These are phyloP conservation scores for Oikopleura vanhoeffeni DNA, from an alignment of 23 tunicate genomes.

Conservation along the genomic window DNA sequence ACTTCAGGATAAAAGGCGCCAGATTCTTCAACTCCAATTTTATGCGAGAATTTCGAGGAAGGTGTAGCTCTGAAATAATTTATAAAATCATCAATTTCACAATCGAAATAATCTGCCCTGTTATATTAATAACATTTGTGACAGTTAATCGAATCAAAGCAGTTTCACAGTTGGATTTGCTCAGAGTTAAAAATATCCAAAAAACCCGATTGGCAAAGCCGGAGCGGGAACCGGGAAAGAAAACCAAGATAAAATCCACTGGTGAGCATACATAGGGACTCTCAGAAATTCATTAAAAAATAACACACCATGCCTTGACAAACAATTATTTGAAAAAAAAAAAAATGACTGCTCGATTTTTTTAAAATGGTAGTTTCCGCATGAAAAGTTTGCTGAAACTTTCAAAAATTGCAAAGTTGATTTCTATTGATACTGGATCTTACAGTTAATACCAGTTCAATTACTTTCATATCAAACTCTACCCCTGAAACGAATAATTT, in stretches of 20 bases:
- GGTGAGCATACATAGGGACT: constrained; percentile 79
- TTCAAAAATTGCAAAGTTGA: too few species aligned
- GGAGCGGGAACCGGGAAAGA: constrained; percentile 46
- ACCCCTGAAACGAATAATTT: too few species aligned
- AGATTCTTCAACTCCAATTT: not conserved
- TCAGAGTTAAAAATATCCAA: constrained; percentile 33
- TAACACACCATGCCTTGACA: constrained; percentile 37
- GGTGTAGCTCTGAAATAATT: not conserved
- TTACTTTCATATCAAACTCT: too few species aligned
- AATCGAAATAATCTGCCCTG: not conserved
- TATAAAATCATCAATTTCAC: not conserved
- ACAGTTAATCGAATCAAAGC: not conserved
- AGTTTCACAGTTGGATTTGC: not conserved
- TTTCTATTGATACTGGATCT: too few species aligned
- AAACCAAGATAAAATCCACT: constrained; percentile 78
- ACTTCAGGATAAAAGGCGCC: constrained; percentile 63
- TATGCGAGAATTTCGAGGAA: not conserved
- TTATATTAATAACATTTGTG: not conserved
- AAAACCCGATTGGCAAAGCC: constrained; percentile 44
- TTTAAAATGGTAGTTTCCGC: too few species aligned
- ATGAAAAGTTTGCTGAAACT: too few species aligned
- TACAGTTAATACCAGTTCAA: too few species aligned
- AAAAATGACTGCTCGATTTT: too few species aligned
- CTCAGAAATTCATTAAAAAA: constrained; percentile 55
- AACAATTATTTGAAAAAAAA: too few species aligned